phyloP scores from a whole-genome alignment of 2,888 invertebrate genomes.

The Lithophane semibrunnea region DNA sequence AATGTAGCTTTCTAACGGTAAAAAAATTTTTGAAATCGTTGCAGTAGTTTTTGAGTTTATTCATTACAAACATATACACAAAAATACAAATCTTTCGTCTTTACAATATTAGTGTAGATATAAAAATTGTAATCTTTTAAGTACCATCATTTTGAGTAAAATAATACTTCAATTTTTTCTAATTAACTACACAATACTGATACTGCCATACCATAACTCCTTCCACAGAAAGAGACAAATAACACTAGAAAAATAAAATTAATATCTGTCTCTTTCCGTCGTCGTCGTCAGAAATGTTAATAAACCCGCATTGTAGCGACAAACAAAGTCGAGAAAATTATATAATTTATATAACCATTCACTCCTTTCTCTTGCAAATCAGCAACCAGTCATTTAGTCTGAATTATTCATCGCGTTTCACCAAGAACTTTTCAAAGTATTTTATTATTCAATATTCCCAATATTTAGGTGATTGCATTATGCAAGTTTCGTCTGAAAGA shows the following conservation, averaged over 20 bases:
- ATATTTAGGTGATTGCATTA: slow-evolving; percentile 61
- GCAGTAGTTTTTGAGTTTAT: too few relatives aligned
- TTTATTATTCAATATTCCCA: slow-evolving; percentile 68
- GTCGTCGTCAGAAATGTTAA: slow-evolving; percentile 34
- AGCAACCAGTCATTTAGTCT: slow-evolving; percentile 69
- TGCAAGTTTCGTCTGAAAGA: not conserved
- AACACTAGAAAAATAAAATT: not conserved
- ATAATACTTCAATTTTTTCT: not conserved
- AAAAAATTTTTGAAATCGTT: too few relatives aligned
- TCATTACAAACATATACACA: too few relatives aligned
- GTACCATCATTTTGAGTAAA: not conserved
- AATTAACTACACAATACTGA: too few relatives aligned
- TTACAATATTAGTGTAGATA: too few relatives aligned
- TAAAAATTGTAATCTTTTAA: not conserved
- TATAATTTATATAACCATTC: slow-evolving; percentile 44
- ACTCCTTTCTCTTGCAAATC: slow-evolving; percentile 70
- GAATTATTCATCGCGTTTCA: slow-evolving; percentile 73
- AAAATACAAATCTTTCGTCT: too few relatives aligned
- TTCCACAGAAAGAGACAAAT: not conserved
- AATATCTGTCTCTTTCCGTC: slow-evolving; percentile 21
- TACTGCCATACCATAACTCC: not conserved
- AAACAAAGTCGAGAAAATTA: slow-evolving; percentile 54
- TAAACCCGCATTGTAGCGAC: slow-evolving; percentile 55
- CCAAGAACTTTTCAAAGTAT: slow-evolving; percentile 68
- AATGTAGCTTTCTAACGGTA: too few relatives aligned